Conservation (phyloP, 2,888 invertebrate species). For the Apeira syringaria region DNA sequence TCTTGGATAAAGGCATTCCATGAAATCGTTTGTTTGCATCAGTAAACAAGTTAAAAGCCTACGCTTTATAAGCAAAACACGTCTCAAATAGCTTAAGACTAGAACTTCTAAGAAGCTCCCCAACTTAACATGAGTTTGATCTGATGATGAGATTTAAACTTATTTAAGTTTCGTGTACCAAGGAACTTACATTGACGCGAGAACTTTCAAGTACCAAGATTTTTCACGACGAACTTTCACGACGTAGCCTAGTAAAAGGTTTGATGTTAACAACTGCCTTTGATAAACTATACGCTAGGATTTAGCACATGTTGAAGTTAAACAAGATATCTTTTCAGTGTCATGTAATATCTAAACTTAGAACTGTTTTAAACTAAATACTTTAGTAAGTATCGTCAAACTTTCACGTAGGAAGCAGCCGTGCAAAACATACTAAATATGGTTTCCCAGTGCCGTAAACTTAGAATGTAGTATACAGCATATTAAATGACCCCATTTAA, state of each 20-base stretch:
- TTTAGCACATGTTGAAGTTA: not conserved
- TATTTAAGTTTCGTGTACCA: slow-evolving; percentile 24
- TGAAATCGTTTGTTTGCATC: too few species aligned
- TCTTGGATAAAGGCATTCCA: too few species aligned
- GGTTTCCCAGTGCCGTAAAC: not conserved
- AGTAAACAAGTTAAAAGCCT: slow-evolving; percentile 5
- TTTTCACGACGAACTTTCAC: slow-evolving; percentile 19
- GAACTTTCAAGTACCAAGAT: slow-evolving; percentile 21
- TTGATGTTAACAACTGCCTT: not conserved
- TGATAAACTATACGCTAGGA: not conserved
- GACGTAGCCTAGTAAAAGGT: not conserved
- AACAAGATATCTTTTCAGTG: not conserved
- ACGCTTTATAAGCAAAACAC: slow-evolving; percentile 5
- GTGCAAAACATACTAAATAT: not conserved
- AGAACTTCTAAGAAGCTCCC: slow-evolving; percentile 16
- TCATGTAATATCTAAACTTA: not conserved
- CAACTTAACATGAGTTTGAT: slow-evolving; percentile 18
- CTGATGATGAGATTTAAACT: slow-evolving; percentile 19
- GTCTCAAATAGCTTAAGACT: slow-evolving; percentile 18
- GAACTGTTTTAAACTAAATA: not conserved
- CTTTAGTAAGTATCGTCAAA: not conserved
- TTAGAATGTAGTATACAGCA: not conserved
- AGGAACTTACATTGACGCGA: slow-evolving; percentile 24
- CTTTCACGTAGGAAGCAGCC: not conserved
- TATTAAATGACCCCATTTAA: not conserved